These are phyloP conservation scores for Opisthocomus hoazin DNA, from an alignment of 2,113 vertebrate genomes.

Conservation along the genomic window DNA sequence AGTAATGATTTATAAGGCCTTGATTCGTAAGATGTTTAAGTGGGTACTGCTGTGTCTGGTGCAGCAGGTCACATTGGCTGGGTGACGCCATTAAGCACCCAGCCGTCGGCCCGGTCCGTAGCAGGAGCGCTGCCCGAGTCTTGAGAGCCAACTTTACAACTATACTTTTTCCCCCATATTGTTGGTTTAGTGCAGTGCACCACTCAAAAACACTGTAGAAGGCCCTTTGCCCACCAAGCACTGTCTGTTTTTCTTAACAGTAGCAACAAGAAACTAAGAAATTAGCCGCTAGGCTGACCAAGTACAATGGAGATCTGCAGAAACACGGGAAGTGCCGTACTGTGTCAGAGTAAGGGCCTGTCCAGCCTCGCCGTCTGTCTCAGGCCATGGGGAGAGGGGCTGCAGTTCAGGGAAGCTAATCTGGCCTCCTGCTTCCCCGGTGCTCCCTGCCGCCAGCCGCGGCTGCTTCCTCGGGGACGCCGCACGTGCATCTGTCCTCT, in stretches of 20 bases:
- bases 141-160: background rate
- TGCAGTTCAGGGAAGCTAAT: background rate
- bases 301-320: background rate
- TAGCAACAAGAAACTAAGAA: background rate
- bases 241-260: background rate
- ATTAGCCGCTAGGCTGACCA: background rate
- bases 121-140: background rate
- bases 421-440: background rate
- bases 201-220: background rate
- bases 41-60: background rate
- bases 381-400: background rate
- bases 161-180: rapidly evolving
- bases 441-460: background rate
- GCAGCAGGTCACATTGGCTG: background rate
- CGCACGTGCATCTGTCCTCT: too few relatives aligned
- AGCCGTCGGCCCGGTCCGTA: rapidly evolving
- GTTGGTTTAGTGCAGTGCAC: background rate
- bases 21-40: background rate
- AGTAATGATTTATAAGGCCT: background rate
- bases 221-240: background rate
- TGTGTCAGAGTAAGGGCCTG: background rate
- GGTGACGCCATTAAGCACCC: background rate
- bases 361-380: background rate
- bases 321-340: rapidly evolving
- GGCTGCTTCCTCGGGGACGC: background rate